phyloP scores from a whole-genome alignment of 2,888 invertebrate species.

The Operophtera brumata region DNA sequence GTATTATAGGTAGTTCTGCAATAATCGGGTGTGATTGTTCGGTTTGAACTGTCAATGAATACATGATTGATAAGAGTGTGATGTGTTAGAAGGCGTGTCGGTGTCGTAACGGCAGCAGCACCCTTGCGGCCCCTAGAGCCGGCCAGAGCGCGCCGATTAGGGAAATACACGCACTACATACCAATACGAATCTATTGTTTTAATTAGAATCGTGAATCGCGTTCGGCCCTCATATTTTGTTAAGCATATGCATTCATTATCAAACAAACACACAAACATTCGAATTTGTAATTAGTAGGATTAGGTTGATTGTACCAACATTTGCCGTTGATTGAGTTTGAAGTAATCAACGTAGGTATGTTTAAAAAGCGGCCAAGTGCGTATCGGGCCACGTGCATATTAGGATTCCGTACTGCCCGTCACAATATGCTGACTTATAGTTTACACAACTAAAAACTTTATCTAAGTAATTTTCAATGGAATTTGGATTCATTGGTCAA shows the following conservation, averaged over 20 bases:
- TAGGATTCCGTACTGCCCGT: no score
- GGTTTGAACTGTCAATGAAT: slow-evolving; percentile 11
- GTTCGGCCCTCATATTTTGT: slow-evolving; percentile 3
- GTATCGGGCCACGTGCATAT: no score
- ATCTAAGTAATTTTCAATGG: no score
- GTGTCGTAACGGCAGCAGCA: slow-evolving; percentile 54
- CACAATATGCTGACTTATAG: no score
- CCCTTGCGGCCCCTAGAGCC: slow-evolving; percentile 72
- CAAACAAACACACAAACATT: no score
- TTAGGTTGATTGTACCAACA: no score
- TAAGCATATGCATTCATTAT: background rate
- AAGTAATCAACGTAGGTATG: background rate
- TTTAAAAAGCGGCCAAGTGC: no score
- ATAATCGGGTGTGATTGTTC: background rate
- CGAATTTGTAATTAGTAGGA: no score
- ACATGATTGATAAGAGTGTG: slow-evolving; percentile 22
- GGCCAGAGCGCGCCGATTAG: slow-evolving; percentile 60
- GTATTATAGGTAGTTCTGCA: slow-evolving; percentile 18
- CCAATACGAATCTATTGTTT: slow-evolving; percentile 51
- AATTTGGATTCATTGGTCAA: no score
- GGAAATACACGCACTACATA: slow-evolving; percentile 61
- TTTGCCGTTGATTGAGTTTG: background rate
- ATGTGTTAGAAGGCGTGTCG: slow-evolving; percentile 62
- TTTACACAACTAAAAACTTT: no score
- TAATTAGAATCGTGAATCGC: slow-evolving; percentile 47